Conservation (phyloP, 2,888 invertebrate species). For the Baccha elongata region DNA sequence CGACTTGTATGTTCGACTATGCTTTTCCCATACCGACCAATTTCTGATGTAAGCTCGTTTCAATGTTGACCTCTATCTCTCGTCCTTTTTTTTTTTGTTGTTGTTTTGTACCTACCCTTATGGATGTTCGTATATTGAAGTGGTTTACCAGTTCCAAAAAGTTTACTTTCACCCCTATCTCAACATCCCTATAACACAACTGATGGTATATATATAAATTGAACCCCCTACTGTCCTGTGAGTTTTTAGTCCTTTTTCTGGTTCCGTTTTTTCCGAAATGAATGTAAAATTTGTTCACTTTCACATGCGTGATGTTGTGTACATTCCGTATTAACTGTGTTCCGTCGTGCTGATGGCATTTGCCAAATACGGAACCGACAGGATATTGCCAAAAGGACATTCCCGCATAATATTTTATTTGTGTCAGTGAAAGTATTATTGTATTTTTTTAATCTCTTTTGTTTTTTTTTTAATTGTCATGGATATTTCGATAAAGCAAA, state of each 20-base stretch:
- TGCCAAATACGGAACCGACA: slow-evolving; percentile 30
- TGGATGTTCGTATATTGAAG: slow-evolving; percentile 30
- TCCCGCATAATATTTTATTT: slow-evolving; percentile 52
- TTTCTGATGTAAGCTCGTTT: slow-evolving; percentile 24
- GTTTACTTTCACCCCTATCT: not conserved
- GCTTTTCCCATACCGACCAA: not conserved
- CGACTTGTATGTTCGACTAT: slow-evolving; percentile 31
- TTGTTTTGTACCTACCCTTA: not conserved
- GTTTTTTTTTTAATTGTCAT: too few relatives aligned
- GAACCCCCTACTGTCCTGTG: not conserved
- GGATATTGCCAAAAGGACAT: slow-evolving; percentile 59
- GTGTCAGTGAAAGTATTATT: slow-evolving; percentile 64
- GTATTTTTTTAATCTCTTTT: slow-evolving; percentile 15
- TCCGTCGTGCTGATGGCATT: slow-evolving; percentile 21
- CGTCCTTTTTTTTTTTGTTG: not conserved
- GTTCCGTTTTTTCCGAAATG: slow-evolving; percentile 12
- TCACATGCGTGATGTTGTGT: slow-evolving; percentile 38
- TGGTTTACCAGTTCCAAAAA: slow-evolving; percentile 46
- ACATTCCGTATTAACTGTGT: slow-evolving; percentile 47
- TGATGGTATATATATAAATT: not conserved
- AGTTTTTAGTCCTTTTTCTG: not conserved
- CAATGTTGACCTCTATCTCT: slow-evolving; percentile 34
- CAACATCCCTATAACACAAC: not conserved
- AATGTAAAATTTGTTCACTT: slow-evolving; percentile 43
- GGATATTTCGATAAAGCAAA: not conserved